phyloP scores from a whole-genome alignment of 2,888 invertebrate genomes.

The Folsomia candida region DNA sequence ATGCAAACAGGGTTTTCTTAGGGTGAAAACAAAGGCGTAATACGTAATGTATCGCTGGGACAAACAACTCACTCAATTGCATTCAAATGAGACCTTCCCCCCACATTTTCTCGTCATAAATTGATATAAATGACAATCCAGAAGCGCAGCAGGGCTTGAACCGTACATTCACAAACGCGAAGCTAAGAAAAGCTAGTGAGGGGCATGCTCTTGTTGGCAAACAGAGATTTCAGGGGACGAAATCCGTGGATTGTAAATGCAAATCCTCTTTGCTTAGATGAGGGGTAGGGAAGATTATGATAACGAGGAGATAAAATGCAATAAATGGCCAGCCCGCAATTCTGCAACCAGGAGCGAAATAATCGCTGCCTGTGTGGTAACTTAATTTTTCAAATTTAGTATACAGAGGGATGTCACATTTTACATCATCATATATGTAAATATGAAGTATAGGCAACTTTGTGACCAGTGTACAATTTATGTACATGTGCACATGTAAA shows the following conservation, averaged over 20 bases:
- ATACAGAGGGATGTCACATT: no score
- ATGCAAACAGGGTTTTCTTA: background rate
- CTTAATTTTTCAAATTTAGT: no score
- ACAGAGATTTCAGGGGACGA: background rate
- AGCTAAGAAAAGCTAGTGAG: no score
- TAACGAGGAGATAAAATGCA: conserved; percentile 33
- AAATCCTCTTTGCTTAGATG: conserved; percentile 45
- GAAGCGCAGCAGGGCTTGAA: conserved; percentile 20
- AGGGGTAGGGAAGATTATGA: conserved; percentile 37
- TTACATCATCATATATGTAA: no score
- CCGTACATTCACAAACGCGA: no score
- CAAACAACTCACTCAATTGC: conserved; percentile 25
- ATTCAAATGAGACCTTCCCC: conserved; percentile 26
- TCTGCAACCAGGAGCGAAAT: no score
- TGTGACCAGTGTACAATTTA: no score
- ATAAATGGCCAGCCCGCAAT: background rate
- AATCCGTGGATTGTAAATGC: conserved; percentile 40
- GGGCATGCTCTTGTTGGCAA: background rate
- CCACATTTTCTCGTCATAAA: conserved; percentile 33
- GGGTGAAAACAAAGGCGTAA: background rate
- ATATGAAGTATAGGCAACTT: no score
- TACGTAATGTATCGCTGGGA: background rate
- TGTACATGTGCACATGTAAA: no score
- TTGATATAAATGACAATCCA: conserved; percentile 51
- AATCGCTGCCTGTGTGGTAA: no score